Evolutionary conservation across 2,888 invertebrate species (phyloP), one percentile per base, ranked within the genome.

Genomic region (Euphydryas editha): DNA sequence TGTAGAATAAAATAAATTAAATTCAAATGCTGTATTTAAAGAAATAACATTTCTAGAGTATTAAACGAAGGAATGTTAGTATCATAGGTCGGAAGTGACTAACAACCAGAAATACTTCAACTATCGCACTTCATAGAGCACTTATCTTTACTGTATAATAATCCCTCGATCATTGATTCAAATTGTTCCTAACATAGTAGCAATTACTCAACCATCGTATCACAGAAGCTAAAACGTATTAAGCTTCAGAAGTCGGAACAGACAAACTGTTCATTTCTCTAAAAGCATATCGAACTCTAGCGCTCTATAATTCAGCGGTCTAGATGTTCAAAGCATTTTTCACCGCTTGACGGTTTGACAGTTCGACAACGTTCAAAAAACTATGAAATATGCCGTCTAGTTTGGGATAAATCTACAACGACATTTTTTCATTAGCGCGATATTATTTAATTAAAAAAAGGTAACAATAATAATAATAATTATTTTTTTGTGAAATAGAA

Each of bases 241-340:
- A 77, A 71, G 76, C 76, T 76, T 76, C 78, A 78, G 77, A 79
- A 77, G 75, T 57, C 72, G 68, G 72, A 71, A 75, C 78, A 76
- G 73, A 75, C 75, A 65, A 58, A 67, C 80, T 72, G 88, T 85
- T 89, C 88, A 88, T 88, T 87, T 85, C 79, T 83, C 79, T 84
- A 80, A 90, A 78, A 90, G 89, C 90, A 81, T 81, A 79, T 84
- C 85, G 78, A 80, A 76, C 67, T 59, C 51, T 59, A 63, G 59
- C 47, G 20, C 60, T 71, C 49, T 71, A 88, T 87, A 88, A 88
- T 88, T 85, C 87, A 88, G 75, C 56, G 68, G 73, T 65, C 62
- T 69, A 61, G 51, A 59, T 69, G 72, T 70, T 69, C 72, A 73
- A 70, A 72, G 76, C 76, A 84, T 82, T 84, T 83, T 83, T 82